These are phyloP conservation scores for Echinops telfairi DNA, from an alignment of 2,113 vertebrate genomes.

Conservation along the genomic window DNA sequence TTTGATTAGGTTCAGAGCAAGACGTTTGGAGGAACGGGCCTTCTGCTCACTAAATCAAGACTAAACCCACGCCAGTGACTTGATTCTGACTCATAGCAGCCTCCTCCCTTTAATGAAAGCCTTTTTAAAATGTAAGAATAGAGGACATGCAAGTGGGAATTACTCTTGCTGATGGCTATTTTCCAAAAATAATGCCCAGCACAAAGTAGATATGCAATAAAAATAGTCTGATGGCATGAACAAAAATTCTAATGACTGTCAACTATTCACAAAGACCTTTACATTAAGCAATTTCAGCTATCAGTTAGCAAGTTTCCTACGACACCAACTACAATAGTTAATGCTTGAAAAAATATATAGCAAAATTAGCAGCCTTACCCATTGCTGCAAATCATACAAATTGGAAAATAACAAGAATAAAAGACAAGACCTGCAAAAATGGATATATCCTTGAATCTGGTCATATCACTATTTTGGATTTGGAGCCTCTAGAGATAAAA, in stretches of 20 bases:
- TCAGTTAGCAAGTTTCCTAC: neutral
- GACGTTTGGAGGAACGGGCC: neutral
- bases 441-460: neutral
- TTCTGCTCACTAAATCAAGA: neutral
- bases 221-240: neutral
- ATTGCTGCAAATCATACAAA: neutral
- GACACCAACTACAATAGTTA: neutral
- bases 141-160: neutral
- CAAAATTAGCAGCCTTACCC: neutral
- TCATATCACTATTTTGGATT: neutral
- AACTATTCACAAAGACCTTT: conserved; percentile 19
- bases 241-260: conserved; percentile 17
- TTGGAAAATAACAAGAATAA: conserved; percentile 8
- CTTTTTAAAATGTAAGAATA: conserved; percentile 17
- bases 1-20: neutral
- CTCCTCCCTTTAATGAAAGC: neutral
- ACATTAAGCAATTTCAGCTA: conserved; percentile 4
- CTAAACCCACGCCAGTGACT: too few species aligned
- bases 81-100: too few species aligned
- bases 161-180: neutral
- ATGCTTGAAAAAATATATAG: neutral
- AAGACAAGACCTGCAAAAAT: neutral
- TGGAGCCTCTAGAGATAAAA: neutral
- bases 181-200: neutral
- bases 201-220: neutral